Base-by-base conservation (phyloP, 2,888 invertebrate species). In the Lymantria monacha region DNA sequence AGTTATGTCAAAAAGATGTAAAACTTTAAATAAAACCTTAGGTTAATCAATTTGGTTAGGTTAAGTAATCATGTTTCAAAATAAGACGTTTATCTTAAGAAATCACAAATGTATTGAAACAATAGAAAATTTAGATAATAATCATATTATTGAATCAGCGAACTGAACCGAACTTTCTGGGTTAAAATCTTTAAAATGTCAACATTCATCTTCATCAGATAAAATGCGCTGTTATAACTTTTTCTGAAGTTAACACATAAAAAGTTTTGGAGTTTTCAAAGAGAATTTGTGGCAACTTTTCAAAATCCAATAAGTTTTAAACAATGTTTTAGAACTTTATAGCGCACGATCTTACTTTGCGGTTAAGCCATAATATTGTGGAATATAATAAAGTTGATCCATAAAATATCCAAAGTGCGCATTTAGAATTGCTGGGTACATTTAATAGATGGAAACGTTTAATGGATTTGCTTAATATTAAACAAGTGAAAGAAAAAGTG, bases 281-380 rank as follows among this genome's bases (percentile, higher is more conserved):
- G 55, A 57, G 53, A 51, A 51, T 51, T 51, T 61, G 52, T 51
- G 49, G 49, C 57, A 57, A 67, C 53, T 63, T 63, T 62, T 60
- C 53, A 56, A 59, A 51, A 55, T 47, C 42, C 60, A 53, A 60
- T 59, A 63, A 60, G 49, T 63, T 59, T 49, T 37, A 55, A 58
- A 63, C 55, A 64, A 55, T 66, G 53, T 60, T 57, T n/a, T 42
- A 38, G 44, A 56, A 48, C 46, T 61, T 57, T 58, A 52, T 53
- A 65, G 60, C 59, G 61, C 52, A 51, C 50, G 49, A 49, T 57
- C 43, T 43, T 52, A 53, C 46, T 46, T 48, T 47, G 42, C 49
- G 11, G 41, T 38, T 36, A 42, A 50, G 46, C 45, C 41, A 47
- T 51, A 59, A 68, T 48, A 50, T 53, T 41, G 49, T 59, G 42